phyloP scores from a whole-genome alignment of 2,888 invertebrate species.

The Colostygia pectinataria region DNA sequence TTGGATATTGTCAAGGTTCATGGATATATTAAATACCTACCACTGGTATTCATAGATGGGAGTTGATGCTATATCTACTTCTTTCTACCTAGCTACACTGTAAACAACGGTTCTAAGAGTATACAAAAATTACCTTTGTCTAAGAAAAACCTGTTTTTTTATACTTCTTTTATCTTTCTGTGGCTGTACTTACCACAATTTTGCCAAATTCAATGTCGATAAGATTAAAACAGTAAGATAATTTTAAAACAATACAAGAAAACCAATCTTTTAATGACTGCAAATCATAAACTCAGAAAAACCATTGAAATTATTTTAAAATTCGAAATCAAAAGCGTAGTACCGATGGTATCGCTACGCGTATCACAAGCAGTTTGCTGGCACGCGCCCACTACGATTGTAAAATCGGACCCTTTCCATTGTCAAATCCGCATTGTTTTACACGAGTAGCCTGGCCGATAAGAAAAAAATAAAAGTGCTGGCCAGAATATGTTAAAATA shows the following conservation, averaged over 20 bases:
- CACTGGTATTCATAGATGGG: no score
- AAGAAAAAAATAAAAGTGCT: slow-evolving; percentile 31
- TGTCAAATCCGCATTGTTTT: slow-evolving; percentile 54
- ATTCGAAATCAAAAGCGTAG: slow-evolving; percentile 46
- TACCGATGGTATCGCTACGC: slow-evolving; percentile 45
- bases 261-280: slow-evolving; percentile 4
- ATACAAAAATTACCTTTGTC: no score
- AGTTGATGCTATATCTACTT: no score
- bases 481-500: no score
- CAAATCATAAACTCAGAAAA: neutral
- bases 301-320: slow-evolving; percentile 7
- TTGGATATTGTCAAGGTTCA: slow-evolving; percentile 25
- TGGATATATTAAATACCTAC: no score
- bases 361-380: slow-evolving; percentile 42
- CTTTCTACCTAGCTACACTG: no score
- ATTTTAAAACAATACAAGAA: neutral
- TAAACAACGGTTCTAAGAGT: no score
- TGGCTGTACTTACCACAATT: no score
- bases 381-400: slow-evolving; percentile 52
- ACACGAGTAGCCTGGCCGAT: slow-evolving; percentile 45
- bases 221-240: neutral
- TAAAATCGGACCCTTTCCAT: slow-evolving; percentile 48
- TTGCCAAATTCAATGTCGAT: neutral
- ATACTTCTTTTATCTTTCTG: no score
- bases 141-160: no score